These are phyloP conservation scores for Elephas maximus DNA, from an alignment of 2,113 vertebrate species.

Conservation along the genomic window DNA sequence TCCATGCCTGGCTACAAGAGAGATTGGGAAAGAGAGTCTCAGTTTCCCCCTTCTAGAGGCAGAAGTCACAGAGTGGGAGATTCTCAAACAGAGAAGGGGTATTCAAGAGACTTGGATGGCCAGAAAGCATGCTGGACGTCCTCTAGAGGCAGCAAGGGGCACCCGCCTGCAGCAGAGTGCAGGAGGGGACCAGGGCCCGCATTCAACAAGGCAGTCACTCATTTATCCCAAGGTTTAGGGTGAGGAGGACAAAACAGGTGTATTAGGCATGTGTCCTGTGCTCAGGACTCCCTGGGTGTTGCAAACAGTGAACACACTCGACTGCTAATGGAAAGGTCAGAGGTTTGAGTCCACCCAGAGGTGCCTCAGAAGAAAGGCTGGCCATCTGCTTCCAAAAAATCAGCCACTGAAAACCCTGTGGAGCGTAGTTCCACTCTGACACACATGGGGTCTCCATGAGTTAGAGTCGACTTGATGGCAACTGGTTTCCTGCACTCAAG, in stretches of 20 bases:
- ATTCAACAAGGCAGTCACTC: not conserved
- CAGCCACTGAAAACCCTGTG: not conserved
- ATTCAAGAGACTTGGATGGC: not conserved
- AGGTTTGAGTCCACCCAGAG: not conserved
- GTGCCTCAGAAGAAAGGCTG: not conserved
- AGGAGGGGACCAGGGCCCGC: not conserved
- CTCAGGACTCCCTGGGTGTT: not conserved
- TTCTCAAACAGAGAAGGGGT: not conserved
- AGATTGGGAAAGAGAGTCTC: not conserved
- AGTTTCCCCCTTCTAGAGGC: not conserved
- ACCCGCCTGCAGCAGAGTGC: not conserved
- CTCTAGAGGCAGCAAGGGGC: not conserved
- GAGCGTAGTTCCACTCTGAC: not conserved
- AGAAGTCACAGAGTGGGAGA: not conserved
- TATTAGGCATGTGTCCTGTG: not conserved
- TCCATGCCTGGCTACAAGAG: not conserved
- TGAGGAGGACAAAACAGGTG: not conserved
- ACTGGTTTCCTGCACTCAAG: not conserved
- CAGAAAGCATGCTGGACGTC: not conserved
- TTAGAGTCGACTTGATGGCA: too few species aligned
- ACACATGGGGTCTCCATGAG: not conserved
- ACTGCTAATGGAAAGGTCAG: not conserved
- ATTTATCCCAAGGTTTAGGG: accelerated
- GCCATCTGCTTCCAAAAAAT: too few species aligned
- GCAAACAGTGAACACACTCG: not conserved